Conservation (phyloP, 2,113 vertebrate species). For the Pangasianodon gigas region DNA sequence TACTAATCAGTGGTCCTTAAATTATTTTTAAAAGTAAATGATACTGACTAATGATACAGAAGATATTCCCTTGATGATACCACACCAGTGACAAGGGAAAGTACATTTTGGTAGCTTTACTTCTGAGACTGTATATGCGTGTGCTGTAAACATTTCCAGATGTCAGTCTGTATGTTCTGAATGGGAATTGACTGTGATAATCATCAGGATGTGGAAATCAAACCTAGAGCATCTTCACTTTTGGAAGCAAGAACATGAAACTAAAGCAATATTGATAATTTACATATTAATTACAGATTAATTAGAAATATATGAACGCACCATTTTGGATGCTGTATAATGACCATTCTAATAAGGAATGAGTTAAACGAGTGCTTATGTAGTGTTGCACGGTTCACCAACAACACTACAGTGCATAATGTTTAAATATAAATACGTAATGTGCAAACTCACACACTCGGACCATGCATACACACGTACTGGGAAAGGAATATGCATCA, state of each 20-base stretch:
- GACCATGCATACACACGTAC: not conserved
- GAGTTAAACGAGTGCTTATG: not conserved
- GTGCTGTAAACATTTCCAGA: not conserved
- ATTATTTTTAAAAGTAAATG: not conserved
- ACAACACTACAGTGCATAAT: not conserved
- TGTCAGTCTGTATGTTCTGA: not conserved
- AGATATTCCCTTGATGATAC: not conserved
- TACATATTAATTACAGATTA: not conserved
- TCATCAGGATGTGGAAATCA: not conserved
- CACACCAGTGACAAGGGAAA: not conserved
- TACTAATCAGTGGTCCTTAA: not conserved
- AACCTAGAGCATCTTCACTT: not conserved
- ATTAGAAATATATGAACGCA: not conserved
- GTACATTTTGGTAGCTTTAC: not conserved
- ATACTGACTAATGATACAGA: not conserved
- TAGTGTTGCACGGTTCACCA: not conserved
- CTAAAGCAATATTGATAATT: not conserved
- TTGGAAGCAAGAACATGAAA: not conserved
- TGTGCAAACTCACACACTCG: not conserved
- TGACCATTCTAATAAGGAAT: not conserved
- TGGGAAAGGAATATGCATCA: not conserved
- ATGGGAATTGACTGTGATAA: not conserved
- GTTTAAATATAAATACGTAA: not conserved
- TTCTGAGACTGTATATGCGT: not conserved
- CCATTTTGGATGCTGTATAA: not conserved